Conservation (phyloP, 2,888 invertebrate species). For the Tiliacea citrago region DNA sequence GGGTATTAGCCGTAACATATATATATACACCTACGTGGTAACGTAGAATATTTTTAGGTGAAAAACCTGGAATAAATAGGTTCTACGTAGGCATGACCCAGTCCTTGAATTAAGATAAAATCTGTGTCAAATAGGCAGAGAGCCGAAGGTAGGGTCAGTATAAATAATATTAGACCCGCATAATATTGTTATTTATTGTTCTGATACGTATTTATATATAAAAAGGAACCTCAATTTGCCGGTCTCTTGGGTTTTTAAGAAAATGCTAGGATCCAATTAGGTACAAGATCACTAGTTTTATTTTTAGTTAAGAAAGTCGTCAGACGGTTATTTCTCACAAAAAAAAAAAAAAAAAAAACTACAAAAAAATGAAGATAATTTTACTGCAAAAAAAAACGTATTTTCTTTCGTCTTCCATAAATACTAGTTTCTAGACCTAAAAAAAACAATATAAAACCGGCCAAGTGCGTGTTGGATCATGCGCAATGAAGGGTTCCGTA, state of each 20-base stretch:
- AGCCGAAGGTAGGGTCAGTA: background rate
- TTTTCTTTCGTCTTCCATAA: background rate
- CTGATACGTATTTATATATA: slow-evolving; percentile 37
- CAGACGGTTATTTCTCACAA: background rate
- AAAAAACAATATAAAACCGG: too few relatives aligned
- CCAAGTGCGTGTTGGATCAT: too few relatives aligned
- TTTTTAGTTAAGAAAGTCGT: background rate
- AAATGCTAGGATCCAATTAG: background rate
- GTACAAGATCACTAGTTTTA: background rate
- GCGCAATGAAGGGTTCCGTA: too few relatives aligned
- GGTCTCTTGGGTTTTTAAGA: slow-evolving; percentile 18
- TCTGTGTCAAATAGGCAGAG: slow-evolving; percentile 5
- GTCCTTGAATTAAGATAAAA: slow-evolving; percentile 28
- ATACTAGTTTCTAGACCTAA: background rate
- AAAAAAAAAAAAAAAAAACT: background rate
- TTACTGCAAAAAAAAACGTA: background rate
- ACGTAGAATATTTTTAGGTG: background rate
- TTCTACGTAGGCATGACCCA: background rate
- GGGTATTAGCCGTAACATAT: too few relatives aligned
- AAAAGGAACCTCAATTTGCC: slow-evolving; percentile 42
- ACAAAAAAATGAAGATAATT: background rate
- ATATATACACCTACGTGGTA: background rate
- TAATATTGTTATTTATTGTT: slow-evolving; percentile 42
- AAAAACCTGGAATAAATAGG: slow-evolving; percentile 13
- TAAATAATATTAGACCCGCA: slow-evolving; percentile 36